phyloP scores from a whole-genome alignment of 2,113 vertebrate genomes.

The cat (Felis catus) region DNA sequence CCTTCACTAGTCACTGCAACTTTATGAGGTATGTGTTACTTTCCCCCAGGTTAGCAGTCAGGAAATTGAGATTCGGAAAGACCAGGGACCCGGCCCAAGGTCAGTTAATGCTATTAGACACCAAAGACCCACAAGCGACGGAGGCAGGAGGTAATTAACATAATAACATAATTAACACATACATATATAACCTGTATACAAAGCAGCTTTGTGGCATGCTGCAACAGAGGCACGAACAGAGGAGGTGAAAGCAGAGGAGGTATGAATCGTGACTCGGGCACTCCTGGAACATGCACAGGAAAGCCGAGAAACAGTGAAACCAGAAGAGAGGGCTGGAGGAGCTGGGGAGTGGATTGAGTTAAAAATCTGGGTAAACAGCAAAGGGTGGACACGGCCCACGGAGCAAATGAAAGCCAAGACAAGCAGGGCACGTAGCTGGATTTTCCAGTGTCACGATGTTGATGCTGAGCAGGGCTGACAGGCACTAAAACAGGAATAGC shows the following conservation, averaged over 20 bases:
- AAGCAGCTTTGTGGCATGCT: background rate
- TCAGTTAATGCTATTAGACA: background rate
- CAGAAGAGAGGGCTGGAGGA: background rate
- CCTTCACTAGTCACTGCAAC: background rate
- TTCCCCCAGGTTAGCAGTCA: background rate
- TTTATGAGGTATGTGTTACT: background rate
- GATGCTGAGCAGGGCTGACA: slow-evolving; percentile 53
- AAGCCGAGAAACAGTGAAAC: background rate
- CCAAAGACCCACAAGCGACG: background rate
- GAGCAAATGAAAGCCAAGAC: slow-evolving; percentile 57
- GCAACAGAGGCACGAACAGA: background rate
- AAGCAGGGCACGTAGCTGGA: slow-evolving; percentile 58
- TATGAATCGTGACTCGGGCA: background rate
- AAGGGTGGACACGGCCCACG: background rate
- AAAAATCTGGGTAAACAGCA: slow-evolving; percentile 61
- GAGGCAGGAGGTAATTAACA: background rate
- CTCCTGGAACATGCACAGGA: background rate
- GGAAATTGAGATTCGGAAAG: slow-evolving; percentile 38
- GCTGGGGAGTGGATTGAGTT: background rate
- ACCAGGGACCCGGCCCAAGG: background rate
- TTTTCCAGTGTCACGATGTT: slow-evolving; percentile 48
- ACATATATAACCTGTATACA: background rate
- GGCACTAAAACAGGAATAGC: slow-evolving; percentile 29
- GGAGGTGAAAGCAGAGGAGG: background rate
- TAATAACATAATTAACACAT: background rate